These are phyloP conservation scores for Scaptomyza caliginosa DNA, from an alignment of 2,888 invertebrate species.

Conservation along the genomic window DNA sequence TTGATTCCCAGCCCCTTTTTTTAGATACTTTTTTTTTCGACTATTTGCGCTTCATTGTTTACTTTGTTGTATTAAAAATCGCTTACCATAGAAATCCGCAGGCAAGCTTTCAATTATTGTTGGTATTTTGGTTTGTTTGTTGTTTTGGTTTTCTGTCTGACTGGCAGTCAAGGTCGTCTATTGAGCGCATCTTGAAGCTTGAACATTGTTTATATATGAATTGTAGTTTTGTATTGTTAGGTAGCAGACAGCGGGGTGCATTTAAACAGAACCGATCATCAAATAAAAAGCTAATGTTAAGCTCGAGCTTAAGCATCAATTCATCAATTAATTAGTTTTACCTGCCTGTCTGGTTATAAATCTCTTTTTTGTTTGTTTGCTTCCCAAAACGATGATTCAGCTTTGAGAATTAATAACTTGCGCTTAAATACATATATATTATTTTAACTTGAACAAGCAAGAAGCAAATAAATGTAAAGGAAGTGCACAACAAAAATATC, in stretches of 20 bases:
- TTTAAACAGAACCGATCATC: slow-evolving; percentile 36
- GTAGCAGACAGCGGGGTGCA: background rate
- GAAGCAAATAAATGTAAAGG: slow-evolving; percentile 46
- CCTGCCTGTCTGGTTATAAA: slow-evolving; percentile 33
- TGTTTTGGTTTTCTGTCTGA: slow-evolving; percentile 6
- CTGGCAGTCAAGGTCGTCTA: slow-evolving; percentile 63
- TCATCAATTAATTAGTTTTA: slow-evolving; percentile 32
- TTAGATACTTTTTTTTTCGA: slow-evolving; percentile 7
- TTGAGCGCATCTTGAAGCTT: slow-evolving; percentile 66
- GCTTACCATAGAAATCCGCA: slow-evolving; percentile 57
- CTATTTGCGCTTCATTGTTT: slow-evolving; percentile 63
- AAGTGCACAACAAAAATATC: slow-evolving; percentile 35
- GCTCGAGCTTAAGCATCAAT: slow-evolving; percentile 42
- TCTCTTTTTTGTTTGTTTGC: slow-evolving; percentile 30
- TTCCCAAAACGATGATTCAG: slow-evolving; percentile 53
- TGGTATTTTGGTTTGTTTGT: slow-evolving; percentile 8
- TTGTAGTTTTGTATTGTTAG: slow-evolving; percentile 10
- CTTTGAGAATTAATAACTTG: slow-evolving; percentile 10
- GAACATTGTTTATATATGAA: slow-evolving; percentile 33
- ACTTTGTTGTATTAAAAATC: slow-evolving; percentile 69
- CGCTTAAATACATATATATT: slow-evolving; percentile 11
- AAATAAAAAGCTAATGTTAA: slow-evolving; percentile 36
- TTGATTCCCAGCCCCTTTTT: slow-evolving; percentile 16
- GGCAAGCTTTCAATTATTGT: slow-evolving; percentile 24
- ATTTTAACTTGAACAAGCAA: slow-evolving; percentile 17